Evolutionary conservation across 1,140 invertebrate species (phyloP).

Genomic region (Nixonia krombeini): DNA sequence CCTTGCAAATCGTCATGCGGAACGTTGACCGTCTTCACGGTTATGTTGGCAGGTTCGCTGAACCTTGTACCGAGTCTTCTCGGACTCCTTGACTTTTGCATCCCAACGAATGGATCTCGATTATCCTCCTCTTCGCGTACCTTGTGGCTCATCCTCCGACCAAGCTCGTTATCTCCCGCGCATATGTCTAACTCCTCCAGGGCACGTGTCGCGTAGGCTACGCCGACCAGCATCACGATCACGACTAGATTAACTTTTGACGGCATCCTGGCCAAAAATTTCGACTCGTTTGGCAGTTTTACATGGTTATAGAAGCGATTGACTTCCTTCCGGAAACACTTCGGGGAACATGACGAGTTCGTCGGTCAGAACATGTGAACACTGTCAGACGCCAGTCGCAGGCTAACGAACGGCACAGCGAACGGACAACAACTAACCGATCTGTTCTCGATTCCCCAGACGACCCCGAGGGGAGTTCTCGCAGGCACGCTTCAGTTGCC

Average conservation of each 20-base stretch:
- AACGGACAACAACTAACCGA: slow-evolving; percentile 65
- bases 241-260: slow-evolving; percentile 59
- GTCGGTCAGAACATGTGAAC: no score
- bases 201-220: slow-evolving; percentile 34
- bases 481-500: slow-evolving; percentile 68
- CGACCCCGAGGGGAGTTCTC: slow-evolving; percentile 55
- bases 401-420: slow-evolving; percentile 60
- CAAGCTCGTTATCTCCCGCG: slow-evolving; percentile 11
- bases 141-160: slow-evolving; percentile 10
- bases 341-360: no score
- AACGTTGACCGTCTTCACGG: not conserved
- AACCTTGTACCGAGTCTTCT: not conserved
- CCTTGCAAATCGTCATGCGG: not conserved
- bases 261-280: slow-evolving; percentile 43
- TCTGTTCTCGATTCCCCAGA: slow-evolving; percentile 61
- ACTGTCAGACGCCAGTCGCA: no score
- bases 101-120: no score
- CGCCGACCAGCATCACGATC: slow-evolving; percentile 48
- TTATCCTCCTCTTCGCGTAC: slow-evolving; percentile 9
- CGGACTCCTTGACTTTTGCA: not conserved
- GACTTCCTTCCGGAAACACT: slow-evolving; percentile 15
- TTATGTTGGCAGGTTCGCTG: not conserved
- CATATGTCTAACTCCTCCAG: slow-evolving; percentile 32
- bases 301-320: slow-evolving; percentile 25
- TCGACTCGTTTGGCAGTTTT: not conserved